phyloP scores from a whole-genome alignment of 2,797 vertebrate genomes.

The Crocidura indochinensis region DNA sequence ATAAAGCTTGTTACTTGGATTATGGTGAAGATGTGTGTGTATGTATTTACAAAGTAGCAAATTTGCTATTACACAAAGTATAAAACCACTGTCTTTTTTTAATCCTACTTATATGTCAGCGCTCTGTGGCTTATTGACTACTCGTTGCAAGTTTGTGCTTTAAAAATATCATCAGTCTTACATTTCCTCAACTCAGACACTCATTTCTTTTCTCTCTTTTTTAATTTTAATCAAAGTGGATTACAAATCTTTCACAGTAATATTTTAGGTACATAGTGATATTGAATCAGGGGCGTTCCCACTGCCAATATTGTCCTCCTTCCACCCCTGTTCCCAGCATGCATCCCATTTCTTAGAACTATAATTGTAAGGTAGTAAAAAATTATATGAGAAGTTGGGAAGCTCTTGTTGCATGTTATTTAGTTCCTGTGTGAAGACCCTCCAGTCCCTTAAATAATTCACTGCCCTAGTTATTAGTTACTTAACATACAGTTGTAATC shows the following conservation, averaged over 20 bases:
- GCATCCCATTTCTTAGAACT: neutral
- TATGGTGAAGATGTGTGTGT: no score
- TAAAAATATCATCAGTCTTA: neutral
- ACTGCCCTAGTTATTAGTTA: constrained; percentile 3
- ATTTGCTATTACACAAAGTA: neutral
- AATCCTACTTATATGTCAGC: no score
- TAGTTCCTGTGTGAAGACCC: neutral
- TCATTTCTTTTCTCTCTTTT: neutral
- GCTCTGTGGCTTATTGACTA: neutral
- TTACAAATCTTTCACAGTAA: no score
- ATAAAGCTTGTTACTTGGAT: no score
- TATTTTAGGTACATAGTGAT: no score
- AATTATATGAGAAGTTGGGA: no score
- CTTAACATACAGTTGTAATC: neutral
- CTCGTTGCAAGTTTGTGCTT: neutral
- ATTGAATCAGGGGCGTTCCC: no score
- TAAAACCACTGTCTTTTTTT: neutral
- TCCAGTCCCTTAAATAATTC: neutral
- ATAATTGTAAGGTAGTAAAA: neutral
- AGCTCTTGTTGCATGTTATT: neutral
- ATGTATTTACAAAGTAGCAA: neutral
- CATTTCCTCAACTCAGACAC: neutral
- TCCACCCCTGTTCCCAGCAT: no score
- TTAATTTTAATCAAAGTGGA: no score
- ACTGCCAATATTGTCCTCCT: no score